These are phyloP conservation scores for Tubulanus polymorphus DNA, from an alignment of 2,888 invertebrate species.

Conservation along the genomic window DNA sequence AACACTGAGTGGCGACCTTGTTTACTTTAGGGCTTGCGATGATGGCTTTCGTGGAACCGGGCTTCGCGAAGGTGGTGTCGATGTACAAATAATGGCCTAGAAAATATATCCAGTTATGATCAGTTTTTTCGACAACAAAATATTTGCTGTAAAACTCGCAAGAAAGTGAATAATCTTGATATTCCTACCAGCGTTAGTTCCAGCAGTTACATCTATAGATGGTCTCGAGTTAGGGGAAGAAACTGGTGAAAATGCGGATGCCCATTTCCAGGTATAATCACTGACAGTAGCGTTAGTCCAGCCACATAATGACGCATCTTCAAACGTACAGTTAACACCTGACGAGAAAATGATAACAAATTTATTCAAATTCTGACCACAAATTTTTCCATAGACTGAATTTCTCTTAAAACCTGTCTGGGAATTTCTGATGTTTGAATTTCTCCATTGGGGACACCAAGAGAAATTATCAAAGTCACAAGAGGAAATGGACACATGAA, in stretches of 20 bases:
- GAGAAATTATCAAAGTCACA: too few relatives aligned
- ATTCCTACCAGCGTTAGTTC: slow-evolving; percentile 25
- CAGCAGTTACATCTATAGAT: slow-evolving; percentile 32
- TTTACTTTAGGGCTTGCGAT: slow-evolving; percentile 49
- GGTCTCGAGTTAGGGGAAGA: slow-evolving; percentile 29
- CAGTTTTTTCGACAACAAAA: too few relatives aligned
- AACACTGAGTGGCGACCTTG: slow-evolving; percentile 25
- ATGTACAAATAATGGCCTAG: slow-evolving; percentile 41
- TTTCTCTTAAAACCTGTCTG: too few relatives aligned
- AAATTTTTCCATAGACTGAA: neutral
- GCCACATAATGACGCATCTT: slow-evolving; percentile 33
- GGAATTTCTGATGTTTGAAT: too few relatives aligned
- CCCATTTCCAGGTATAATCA: slow-evolving; percentile 41
- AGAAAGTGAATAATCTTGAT: too few relatives aligned
- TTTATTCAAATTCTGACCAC: neutral
- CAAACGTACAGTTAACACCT: slow-evolving; percentile 30
- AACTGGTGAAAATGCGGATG: slow-evolving; percentile 25
- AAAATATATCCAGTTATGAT: too few relatives aligned
- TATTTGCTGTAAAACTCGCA: too few relatives aligned
- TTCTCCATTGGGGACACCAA: too few relatives aligned
- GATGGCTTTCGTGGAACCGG: too few relatives aligned
- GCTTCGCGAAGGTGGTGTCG: too few relatives aligned
- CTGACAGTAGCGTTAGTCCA: slow-evolving; percentile 34
- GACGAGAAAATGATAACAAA: neutral
- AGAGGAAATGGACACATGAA: too few relatives aligned